Evolutionary conservation across 2,888 invertebrate species (phyloP), one percentile per base, ranked within the genome.

Genomic region (Nomada ruficornis): DNA sequence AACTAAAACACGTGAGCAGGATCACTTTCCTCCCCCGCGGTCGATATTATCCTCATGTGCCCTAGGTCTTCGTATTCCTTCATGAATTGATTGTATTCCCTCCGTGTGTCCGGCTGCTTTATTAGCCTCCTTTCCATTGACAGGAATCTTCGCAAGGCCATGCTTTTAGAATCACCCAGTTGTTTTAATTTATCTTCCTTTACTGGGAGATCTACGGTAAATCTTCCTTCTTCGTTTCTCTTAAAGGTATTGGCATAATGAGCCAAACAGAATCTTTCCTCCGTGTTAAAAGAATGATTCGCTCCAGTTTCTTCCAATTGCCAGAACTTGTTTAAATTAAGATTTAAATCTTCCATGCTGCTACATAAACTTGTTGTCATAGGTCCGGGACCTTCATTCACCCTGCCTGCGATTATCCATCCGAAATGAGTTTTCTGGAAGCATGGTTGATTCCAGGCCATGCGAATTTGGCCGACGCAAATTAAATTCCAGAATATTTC

Each of bases 401-500:
- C 13, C 15, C 50, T 50, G 2, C 50, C 50, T 18, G 50, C 11
- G 3, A 50, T 18, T 15, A 50, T 50, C 50, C 50, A 50, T 3
- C 50, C 50, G 0, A 50, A 18, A 18, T 50, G 50, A 11, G 50
- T 50, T 18, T 50, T 50, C 15, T 50, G 50, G 18, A 50, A 50
- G 18, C 50, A 50, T 4, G 50, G 50, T 11, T 50, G 50, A 50
- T 50, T 18, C 5, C 9, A 15, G 50, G 50, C 11, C 18, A 9
- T 18, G 15, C 18, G 11, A 18, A 50, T 50, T 50, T 50, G 50
- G 50, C 15, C 50, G 15, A 50, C 15, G 50, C 50, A 50, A 0
- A 50, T 50, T 50, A 50, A 15, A 62, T 29, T 36, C 44, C 23
- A 23, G 1, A 50, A 71, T 29, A 71, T 10, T 71, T 71, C 29